phyloP scores from a whole-genome alignment of 2,888 invertebrate species.

The Ypsolopha scabrella region DNA sequence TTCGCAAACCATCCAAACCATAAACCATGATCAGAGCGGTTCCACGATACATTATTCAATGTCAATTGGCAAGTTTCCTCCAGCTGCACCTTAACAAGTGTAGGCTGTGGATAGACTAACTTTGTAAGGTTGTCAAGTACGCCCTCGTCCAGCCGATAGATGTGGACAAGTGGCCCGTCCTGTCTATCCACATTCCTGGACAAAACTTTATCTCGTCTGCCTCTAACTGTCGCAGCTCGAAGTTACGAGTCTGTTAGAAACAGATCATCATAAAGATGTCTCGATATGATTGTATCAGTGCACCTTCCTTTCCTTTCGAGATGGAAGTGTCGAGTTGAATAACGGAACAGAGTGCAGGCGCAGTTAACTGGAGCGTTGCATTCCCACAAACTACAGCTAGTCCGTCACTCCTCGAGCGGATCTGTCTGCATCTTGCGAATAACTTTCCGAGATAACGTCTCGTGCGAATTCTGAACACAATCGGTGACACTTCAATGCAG shows the following conservation, averaged over 20 bases:
- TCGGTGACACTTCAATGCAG: neutral
- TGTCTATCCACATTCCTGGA: constrained; percentile 28
- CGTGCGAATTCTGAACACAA: neutral
- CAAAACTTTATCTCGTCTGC: constrained; percentile 26
- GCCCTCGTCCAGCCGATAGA: neutral
- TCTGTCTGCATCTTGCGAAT: neutral
- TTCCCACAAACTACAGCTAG: constrained; percentile 40
- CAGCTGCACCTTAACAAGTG: neutral
- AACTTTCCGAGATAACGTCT: neutral
- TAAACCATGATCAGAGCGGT: neutral
- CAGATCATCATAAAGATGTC: constrained; percentile 2
- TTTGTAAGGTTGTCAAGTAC: neutral
- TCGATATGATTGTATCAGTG: neutral
- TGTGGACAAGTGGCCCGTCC: neutral
- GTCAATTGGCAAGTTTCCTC: neutral
- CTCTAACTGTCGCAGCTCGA: constrained; percentile 1
- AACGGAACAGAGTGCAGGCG: constrained; percentile 27
- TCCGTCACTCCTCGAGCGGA: constrained; percentile 1
- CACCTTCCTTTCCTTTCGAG: neutral
- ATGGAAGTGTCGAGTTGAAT: constrained; percentile 11
- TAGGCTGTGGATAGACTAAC: neutral
- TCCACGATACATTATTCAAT: neutral
- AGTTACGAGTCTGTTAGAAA: neutral
- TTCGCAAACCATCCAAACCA: neutral
- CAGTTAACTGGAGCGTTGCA: constrained; percentile 49